These are phyloP conservation scores for Myocastor coypus DNA, from an alignment of 2,113 vertebrate genomes.

Conservation along the genomic window DNA sequence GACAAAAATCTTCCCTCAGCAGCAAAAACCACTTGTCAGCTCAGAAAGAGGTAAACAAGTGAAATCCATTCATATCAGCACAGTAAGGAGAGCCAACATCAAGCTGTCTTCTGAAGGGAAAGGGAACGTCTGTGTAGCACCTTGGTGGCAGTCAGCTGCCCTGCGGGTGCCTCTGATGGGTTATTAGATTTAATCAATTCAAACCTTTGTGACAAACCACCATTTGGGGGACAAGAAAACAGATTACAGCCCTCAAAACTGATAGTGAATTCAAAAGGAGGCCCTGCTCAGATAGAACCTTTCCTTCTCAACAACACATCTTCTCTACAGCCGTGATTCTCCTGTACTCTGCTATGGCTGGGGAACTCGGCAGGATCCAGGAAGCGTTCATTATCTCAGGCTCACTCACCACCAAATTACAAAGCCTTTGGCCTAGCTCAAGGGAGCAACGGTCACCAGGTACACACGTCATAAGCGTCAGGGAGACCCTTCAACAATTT, in stretches of 20 bases:
- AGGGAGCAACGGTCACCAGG: background rate
- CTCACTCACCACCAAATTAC: background rate
- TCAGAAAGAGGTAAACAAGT: background rate
- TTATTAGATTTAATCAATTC: background rate
- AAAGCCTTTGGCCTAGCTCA: background rate
- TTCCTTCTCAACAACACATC: background rate
- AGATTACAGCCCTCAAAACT: background rate
- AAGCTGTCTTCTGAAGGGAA: background rate
- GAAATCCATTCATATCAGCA: background rate
- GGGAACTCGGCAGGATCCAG: background rate
- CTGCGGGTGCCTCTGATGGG: background rate
- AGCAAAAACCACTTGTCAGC: background rate
- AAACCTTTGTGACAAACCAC: background rate
- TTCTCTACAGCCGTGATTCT: background rate
- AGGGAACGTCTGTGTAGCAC: background rate
- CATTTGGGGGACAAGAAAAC: constrained; percentile 15
- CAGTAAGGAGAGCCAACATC: background rate
- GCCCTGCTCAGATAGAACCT: background rate
- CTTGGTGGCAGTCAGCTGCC: too few species aligned
- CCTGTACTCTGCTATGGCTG: too few species aligned
- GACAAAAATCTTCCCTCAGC: constrained; percentile 64
- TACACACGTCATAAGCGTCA: background rate
- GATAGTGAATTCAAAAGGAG: background rate
- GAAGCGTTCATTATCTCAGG: background rate
- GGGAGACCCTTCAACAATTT: background rate